These are phyloP conservation scores for Poeciliopsis presidionis DNA, from an alignment of 2,797 vertebrate genomes.

Conservation along the genomic window DNA sequence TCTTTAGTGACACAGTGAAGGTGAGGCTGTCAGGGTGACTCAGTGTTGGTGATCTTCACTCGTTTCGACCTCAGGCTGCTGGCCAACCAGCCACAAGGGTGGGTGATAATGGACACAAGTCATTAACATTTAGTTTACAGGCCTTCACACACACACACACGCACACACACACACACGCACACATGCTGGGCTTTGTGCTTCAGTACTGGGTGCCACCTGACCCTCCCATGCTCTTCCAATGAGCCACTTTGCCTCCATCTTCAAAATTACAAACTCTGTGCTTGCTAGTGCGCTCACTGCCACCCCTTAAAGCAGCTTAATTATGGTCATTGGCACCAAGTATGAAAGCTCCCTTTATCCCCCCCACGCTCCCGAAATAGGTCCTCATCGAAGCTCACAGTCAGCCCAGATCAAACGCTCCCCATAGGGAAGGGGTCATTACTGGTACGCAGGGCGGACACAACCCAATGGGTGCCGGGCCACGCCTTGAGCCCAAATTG, in stretches of 20 bases:
- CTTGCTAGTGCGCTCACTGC: constrained; percentile 73
- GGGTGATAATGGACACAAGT: constrained; percentile 74
- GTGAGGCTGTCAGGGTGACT: constrained; percentile 46
- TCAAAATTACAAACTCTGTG: constrained; percentile 77
- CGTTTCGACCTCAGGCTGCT: constrained; percentile 35
- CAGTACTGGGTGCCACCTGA: constrained; percentile 63
- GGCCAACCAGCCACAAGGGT: constrained; percentile 53
- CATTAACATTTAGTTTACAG: constrained; percentile 78
- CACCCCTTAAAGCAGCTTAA: constrained; percentile 84
- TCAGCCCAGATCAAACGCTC: constrained; percentile 86
- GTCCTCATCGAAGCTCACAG: constrained; percentile 73
- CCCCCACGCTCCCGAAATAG: constrained; percentile 84
- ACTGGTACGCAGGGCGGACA: constrained; percentile 79
- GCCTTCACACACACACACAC: constrained; percentile 56
- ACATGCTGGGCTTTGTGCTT: constrained; percentile 66
- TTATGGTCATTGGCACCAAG: constrained; percentile 83
- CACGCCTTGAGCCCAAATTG: constrained; percentile 81
- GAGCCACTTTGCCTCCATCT: constrained; percentile 70
- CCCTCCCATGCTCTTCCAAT: constrained; percentile 70
- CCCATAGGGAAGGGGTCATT: constrained; percentile 84
- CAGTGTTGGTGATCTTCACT: constrained; percentile 36
- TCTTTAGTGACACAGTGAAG: constrained; percentile 40
- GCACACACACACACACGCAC: constrained; percentile 18
- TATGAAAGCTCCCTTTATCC: constrained; percentile 85
- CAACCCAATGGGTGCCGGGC: constrained; percentile 77